Conservation (phyloP, 2,888 invertebrate species). For the Drosophila imparisetae region DNA sequence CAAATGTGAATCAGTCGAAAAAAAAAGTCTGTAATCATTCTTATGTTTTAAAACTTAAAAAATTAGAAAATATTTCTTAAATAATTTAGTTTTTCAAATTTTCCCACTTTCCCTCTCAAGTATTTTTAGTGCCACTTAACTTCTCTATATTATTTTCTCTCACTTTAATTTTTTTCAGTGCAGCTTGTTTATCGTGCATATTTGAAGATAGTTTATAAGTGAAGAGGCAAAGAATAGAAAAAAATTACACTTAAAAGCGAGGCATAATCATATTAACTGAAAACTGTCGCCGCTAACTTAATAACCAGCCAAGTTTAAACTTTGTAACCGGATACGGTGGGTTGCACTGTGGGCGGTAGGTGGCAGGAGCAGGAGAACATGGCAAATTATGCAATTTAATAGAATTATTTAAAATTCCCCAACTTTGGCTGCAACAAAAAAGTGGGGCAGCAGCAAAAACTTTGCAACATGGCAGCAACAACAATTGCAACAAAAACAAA, state of each 20-base stretch:
- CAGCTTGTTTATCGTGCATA: slow-evolving; percentile 58
- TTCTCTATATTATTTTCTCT: neutral
- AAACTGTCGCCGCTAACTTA: slow-evolving; percentile 73
- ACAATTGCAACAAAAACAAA: slow-evolving; percentile 37
- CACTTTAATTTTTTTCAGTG: neutral
- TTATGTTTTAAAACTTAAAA: too few species aligned
- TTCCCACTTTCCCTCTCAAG: neutral
- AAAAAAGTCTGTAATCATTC: neutral
- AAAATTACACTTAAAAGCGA: slow-evolving; percentile 51
- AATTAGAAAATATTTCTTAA: neutral
- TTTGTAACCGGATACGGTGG: slow-evolving; percentile 22
- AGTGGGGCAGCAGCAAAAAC: slow-evolving; percentile 51
- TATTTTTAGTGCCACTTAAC: neutral
- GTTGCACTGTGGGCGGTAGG: neutral
- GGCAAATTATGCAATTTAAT: slow-evolving; percentile 77
- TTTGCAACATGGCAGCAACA: slow-evolving; percentile 62
- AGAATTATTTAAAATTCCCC: slow-evolving; percentile 75
- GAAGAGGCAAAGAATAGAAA: neutral
- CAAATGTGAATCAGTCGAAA: too few species aligned
- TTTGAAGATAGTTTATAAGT: slow-evolving; percentile 34
- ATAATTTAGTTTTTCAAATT: neutral
- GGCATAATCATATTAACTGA: slow-evolving; percentile 73
- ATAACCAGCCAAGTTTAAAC: slow-evolving; percentile 64
- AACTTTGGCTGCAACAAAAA: slow-evolving; percentile 60
- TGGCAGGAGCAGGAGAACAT: slow-evolving; percentile 37